Evolutionary conservation across 2,888 invertebrate genomes (phyloP), one percentile per base, ranked within the genome.

Genomic region (Synanthedon andrenaeformis): DNA sequence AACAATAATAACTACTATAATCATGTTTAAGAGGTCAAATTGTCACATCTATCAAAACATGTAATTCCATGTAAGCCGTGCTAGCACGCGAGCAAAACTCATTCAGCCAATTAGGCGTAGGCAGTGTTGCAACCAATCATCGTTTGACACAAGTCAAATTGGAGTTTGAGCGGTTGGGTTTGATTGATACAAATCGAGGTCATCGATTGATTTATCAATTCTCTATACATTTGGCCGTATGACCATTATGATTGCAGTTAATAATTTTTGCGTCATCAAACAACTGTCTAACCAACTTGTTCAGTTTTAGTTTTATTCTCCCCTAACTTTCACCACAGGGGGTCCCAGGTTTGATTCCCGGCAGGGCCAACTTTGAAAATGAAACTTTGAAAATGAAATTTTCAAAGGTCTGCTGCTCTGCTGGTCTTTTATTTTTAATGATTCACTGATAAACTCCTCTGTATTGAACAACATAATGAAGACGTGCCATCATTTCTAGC

Each of bases 91-190:
- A 76, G 72, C 74, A 72, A 82, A 82, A 79, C 77, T 80, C 78
- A 82, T 83, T 78, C 78, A 79, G 78, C 76, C 84, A 84, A 85
- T 84, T 82, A 83, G 74, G 68, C 71, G 70, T 72, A 69, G 69
- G 68, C 75, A 75, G 73, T 82, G 83, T 80, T 79, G 82, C 82
- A 81, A 83, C 83, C 84, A 83, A 82, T 85, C 83, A 84, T 82
- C 81, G 79, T 82, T 80, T 82, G 82, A 84, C 83, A 82, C 74
- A 76, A 80, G 77, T 82, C 82, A 75, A 84, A 83, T 82, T 79
- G 80, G 67, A 76, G 79, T 78, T 78, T 79, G 77, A 79, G 70
- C 75, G 74, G 73, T 79, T 76, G 69, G 70, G 69, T 77, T 76
- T 78, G 81, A 85, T 84, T 83, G 83, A 77, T 79, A 80, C 73